Evolutionary conservation across 2,113 vertebrate genomes (phyloP).

Genomic region (Paedocypris sp.): DNA sequence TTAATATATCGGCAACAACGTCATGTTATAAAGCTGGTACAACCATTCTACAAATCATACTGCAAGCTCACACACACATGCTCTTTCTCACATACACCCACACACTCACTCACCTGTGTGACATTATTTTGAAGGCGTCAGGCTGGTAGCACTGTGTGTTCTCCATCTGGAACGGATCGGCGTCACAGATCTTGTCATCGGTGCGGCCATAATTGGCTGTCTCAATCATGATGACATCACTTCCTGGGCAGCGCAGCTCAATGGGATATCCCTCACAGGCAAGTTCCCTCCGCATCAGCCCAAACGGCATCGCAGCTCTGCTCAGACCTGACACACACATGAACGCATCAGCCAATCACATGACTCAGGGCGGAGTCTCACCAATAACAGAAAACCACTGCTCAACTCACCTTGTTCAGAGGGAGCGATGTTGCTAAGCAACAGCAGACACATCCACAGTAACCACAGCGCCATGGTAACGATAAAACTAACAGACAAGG

Average conservation of each 20-base stretch:
- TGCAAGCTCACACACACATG: constrained; percentile 11
- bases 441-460: constrained; percentile 49
- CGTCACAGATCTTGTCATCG: constrained; percentile 88
- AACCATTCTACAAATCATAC: neutral
- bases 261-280: constrained; percentile 88
- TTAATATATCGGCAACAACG: too few species aligned
- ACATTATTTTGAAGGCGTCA: constrained; percentile 85
- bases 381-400: too few species aligned
- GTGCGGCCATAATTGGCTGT: constrained; percentile 88
- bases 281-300: constrained; percentile 79
- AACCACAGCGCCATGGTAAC: constrained; percentile 57
- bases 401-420: constrained; percentile 54
- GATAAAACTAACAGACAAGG: constrained; percentile 37
- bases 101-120: constrained; percentile 69
- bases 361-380: neutral
- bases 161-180: constrained; percentile 89
- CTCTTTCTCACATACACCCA: constrained; percentile 3
- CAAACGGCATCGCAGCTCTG: constrained; percentile 77
- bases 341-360: neutral
- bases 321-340: constrained; percentile 60
- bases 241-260: constrained; percentile 85
- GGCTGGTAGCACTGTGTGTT: constrained; percentile 88
- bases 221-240: constrained; percentile 87
- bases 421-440: constrained; percentile 48
- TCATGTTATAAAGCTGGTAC: too few species aligned